A percentile compares a stretch with the other conserved stretches of the same genome.
Evolutionary conservation across 2,797 vertebrate species (phyloP).

Genomic region (Setipinna tenuifilis): DNA sequence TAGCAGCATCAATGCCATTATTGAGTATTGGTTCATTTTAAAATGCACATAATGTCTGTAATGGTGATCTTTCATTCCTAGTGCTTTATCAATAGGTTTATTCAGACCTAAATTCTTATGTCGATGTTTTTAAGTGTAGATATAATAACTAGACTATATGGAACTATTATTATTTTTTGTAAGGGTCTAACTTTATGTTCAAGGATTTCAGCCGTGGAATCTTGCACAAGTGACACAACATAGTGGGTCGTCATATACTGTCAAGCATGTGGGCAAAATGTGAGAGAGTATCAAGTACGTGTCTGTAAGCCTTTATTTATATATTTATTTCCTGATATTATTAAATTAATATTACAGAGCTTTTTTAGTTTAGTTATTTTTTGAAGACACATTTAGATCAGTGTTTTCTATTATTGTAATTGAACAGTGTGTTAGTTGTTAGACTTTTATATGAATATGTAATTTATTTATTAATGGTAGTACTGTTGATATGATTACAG

Average conservation of each 20-base stretch:
- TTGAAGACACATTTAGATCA: conserved; percentile 62
- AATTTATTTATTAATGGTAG: conserved; percentile 72
- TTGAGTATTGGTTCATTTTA: conserved; percentile 62
- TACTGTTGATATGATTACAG: conserved; percentile 57
- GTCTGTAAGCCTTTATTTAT: conserved; percentile 46
- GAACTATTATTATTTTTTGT: conserved; percentile 60
- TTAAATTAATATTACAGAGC: conserved; percentile 23
- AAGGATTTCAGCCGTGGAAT: conserved; percentile 55
- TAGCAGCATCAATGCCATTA: conserved; percentile 67
- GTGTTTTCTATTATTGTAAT: conserved; percentile 75
- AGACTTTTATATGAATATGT: conserved; percentile 74
- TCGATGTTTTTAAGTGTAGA: conserved; percentile 72
- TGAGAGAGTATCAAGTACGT: conserved; percentile 51
- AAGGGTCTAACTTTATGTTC: conserved; percentile 38
- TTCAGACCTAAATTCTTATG: conserved; percentile 70
- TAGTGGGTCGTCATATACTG: conserved; percentile 64
- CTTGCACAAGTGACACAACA: conserved; percentile 63
- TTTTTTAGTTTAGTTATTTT: conserved; percentile 33
- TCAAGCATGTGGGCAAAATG: conserved; percentile 65
- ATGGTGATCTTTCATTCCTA: conserved; percentile 68
- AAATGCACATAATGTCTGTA: conserved; percentile 74
- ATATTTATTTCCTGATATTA: conserved; percentile 33
- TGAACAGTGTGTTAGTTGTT: conserved; percentile 69
- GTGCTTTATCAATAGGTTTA: conserved; percentile 68
- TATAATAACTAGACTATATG: conserved; percentile 74